Evolutionary conservation across 35 echinoderm and acorn worm species (phyloP).

Genomic region (Apostichopus parvimensis): DNA sequence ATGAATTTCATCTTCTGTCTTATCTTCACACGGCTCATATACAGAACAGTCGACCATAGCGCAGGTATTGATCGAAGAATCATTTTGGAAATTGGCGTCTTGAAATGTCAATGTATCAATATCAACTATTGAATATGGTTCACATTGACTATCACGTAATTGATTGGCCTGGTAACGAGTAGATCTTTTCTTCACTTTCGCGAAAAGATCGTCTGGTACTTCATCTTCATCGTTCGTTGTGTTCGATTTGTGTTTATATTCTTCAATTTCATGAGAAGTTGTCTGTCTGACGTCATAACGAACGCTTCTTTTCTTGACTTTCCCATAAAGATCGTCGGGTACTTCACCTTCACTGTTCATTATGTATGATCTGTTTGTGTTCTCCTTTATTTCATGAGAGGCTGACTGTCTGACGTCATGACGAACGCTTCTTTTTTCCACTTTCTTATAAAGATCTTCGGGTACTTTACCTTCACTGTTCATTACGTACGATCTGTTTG

Average conservation of each 20-base stretch:
- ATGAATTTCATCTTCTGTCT: too few relatives aligned
- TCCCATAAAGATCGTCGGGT: neutral
- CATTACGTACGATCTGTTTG: too few relatives aligned
- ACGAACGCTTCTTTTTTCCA: too few relatives aligned
- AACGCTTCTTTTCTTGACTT: neutral
- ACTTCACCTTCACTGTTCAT: neutral
- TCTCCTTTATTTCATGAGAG: too few relatives aligned
- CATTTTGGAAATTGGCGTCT: neutral
- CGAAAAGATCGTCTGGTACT: too few relatives aligned
- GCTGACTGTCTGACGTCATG: too few relatives aligned
- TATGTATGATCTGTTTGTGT: neutral
- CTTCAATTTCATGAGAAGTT: neutral
- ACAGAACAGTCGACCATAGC: neutral
- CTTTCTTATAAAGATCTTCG: too few relatives aligned
- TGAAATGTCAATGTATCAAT: neutral
- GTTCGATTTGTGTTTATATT: too few relatives aligned
- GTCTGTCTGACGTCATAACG: neutral
- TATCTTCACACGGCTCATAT: neutral
- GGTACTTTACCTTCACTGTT: too few relatives aligned
- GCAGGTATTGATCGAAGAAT: neutral
- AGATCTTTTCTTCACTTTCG: too few relatives aligned
- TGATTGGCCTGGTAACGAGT: too few relatives aligned
- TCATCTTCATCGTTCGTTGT: neutral
- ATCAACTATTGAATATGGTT: neutral
- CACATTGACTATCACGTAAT: neutral